phyloP scores from a whole-genome alignment of 2,888 invertebrate species.

The Brachypterus glaber region DNA sequence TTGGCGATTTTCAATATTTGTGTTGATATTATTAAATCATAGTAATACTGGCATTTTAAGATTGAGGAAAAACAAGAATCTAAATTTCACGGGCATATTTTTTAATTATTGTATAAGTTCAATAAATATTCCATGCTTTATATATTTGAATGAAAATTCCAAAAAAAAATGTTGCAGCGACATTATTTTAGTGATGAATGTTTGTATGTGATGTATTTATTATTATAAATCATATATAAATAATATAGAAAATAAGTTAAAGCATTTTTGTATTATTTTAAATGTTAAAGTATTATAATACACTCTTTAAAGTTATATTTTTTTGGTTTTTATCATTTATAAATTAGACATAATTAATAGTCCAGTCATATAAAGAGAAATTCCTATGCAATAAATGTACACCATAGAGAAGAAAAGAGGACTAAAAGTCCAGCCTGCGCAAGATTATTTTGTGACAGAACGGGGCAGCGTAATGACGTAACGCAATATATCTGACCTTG shows the following conservation, averaged over 20 bases:
- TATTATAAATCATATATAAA: conserved; percentile 28
- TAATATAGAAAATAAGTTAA: conserved; percentile 26
- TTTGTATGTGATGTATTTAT: conserved; percentile 35
- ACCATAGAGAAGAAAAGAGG: too few species aligned
- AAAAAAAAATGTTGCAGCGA: conserved; percentile 11
- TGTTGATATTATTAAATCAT: conserved; percentile 2
- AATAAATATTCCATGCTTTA: neutral
- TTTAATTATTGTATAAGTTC: neutral
- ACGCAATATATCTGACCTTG: too few species aligned
- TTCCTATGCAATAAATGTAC: too few species aligned
- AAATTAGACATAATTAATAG: too few species aligned
- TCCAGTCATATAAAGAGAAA: too few species aligned
- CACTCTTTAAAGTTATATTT: too few species aligned
- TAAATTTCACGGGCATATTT: too few species aligned
- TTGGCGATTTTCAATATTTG: too few species aligned
- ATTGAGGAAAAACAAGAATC: neutral
- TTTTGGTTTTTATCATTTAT: too few species aligned
- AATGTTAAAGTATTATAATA: conserved; percentile 18
- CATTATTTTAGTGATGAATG: conserved; percentile 25
- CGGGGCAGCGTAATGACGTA: too few species aligned
- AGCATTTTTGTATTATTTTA: conserved; percentile 25
- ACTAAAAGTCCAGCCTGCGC: too few species aligned
- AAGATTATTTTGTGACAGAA: too few species aligned
- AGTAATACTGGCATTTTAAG: neutral
- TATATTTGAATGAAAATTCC: conserved; percentile 12